These are phyloP conservation scores for Pelobates cultripes DNA, from an alignment of 2,797 vertebrate species.

Conservation along the genomic window DNA sequence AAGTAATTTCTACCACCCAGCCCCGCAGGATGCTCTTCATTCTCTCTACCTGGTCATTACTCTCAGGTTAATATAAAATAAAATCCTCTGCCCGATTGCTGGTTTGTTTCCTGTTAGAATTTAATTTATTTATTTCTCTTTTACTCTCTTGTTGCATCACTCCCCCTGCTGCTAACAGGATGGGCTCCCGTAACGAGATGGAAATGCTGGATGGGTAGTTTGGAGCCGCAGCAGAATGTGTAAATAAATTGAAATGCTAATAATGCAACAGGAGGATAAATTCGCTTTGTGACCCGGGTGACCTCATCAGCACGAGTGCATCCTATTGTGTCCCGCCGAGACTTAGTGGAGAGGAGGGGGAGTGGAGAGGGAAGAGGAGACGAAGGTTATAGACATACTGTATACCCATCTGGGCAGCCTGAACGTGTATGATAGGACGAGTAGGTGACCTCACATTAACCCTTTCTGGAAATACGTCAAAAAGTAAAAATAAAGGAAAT, in stretches of 20 bases:
- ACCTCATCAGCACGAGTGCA: slow-evolving; percentile 41
- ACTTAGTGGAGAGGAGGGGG: slow-evolving; percentile 10
- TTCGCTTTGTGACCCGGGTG: slow-evolving; percentile 40
- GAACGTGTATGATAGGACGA: background rate
- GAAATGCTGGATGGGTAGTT: slow-evolving; percentile 55
- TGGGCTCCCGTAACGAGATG: slow-evolving; percentile 51
- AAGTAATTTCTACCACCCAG: background rate
- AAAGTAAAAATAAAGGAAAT: no score
- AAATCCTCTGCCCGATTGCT: slow-evolving; percentile 41
- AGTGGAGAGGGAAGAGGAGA: background rate
- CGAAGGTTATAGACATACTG: slow-evolving; percentile 16
- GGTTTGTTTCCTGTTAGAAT: slow-evolving; percentile 38
- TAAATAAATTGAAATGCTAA: slow-evolving; percentile 59
- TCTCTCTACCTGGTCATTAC: slow-evolving; percentile 30
- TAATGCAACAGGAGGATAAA: slow-evolving; percentile 56
- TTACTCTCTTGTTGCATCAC: slow-evolving; percentile 28
- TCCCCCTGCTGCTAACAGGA: slow-evolving; percentile 32
- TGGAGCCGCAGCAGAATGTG: slow-evolving; percentile 52
- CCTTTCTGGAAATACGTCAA: background rate
- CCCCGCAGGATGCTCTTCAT: slow-evolving; percentile 14
- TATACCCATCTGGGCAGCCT: slow-evolving; percentile 14
- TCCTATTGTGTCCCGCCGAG: slow-evolving; percentile 41
- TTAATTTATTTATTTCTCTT: background rate
- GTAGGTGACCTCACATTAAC: slow-evolving; percentile 42
- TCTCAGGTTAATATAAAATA: slow-evolving; percentile 49